Conservation (phyloP, 2,888 invertebrate genomes). For the Parapristionchus giblindavisi region DNA sequence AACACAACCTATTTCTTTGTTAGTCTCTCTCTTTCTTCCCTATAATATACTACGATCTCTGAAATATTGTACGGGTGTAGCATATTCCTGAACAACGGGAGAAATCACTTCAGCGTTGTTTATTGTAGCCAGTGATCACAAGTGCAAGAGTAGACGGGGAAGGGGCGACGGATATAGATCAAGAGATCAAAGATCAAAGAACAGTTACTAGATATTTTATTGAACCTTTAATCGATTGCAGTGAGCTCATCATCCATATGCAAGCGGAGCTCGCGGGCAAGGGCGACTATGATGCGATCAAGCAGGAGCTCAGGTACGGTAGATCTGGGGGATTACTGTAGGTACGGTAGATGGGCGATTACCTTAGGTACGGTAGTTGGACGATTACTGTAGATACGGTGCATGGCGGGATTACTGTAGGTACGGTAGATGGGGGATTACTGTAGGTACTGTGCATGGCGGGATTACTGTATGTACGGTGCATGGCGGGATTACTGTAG, state of each 20-base stretch:
- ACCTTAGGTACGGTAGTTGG: constrained; percentile 1
- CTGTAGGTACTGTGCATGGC: background rate
- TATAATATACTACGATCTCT: background rate
- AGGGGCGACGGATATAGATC: too few relatives aligned
- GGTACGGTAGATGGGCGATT: too few relatives aligned
- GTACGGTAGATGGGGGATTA: background rate
- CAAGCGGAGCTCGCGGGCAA: constrained; percentile 43
- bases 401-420: too few relatives aligned
- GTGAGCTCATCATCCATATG: constrained; percentile 40
- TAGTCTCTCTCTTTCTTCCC: background rate
- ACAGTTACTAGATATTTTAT: too few relatives aligned
- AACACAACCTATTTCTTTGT: background rate
- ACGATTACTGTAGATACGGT: too few relatives aligned
- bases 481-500: background rate
- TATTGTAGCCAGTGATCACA: too few relatives aligned
- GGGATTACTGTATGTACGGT: background rate
- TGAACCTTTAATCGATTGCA: constrained; percentile 17
- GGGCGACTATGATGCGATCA: constrained; percentile 88
- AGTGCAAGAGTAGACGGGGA: too few relatives aligned
- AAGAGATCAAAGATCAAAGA: too few relatives aligned
- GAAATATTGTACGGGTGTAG: too few relatives aligned
- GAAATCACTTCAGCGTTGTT: too few relatives aligned
- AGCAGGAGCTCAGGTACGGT: constrained; percentile 80
- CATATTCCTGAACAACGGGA: too few relatives aligned
- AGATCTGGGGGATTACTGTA: background rate